Evolutionary conservation across 2,113 vertebrate species (phyloP), one percentile per base, ranked within the genome.

Genomic region (Prunella himalayana): DNA sequence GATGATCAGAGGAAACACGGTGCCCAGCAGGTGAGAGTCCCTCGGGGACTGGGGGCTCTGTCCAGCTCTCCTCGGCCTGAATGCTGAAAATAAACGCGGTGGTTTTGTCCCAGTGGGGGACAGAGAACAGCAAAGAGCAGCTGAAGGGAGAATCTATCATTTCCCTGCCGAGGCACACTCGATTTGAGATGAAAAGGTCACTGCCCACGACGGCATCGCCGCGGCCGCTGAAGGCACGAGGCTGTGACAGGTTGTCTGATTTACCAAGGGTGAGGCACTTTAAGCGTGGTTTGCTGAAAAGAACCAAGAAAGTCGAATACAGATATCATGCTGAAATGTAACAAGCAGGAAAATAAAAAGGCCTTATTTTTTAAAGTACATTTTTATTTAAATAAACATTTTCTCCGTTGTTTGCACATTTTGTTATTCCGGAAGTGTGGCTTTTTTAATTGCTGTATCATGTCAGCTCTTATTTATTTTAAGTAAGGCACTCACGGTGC

Each of bases 101-200:
- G 49, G 75, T 94, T 92, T 60, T 75, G 69, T 75, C 91, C 86
- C 86, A 24, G 73, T 7, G 82, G 30, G 93, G 70, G 73, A 42
- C 78, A 85, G 65, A 79, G 61, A 71, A 44, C 72, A 71, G 16
- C 63, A 28, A 44, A 75, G 83, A 79, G 83, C 73, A 76, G 27
- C 61, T 79, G 86, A 47, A 91, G 25, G 80, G 51, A 0, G 4
- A 65, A 90, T 27, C 8, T 81, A 21, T 72, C 2, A 0, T 12
- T 92, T 65, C 23, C 65, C 65, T 84, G 15, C 2, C 53, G 9
- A 68, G 89, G 56, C 65, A 53, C 69, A 7, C 49, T 72, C 2
- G 7, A 80, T 95, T 89, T 65, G 61, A 87, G 76, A 19, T 77
- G 95, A 59, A 95, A 95, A 96, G 94, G 94, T 94, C 93, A 65